Base-by-base conservation (phyloP, 1,140 invertebrate species). In the Polypedilum pembai region DNA sequence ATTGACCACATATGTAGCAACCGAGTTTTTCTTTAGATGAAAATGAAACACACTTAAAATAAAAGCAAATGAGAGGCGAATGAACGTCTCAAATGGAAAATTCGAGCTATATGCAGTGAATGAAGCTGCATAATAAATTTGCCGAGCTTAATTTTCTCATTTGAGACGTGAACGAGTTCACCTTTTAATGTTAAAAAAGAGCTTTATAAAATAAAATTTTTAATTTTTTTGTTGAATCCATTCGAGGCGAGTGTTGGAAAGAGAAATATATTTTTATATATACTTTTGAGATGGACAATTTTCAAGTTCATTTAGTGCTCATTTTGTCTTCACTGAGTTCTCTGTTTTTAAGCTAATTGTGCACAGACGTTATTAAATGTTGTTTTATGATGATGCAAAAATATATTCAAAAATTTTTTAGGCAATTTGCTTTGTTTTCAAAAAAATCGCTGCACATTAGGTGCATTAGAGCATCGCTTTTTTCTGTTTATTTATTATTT, bases 1-100 rank as follows among this genome's bases (percentile, higher is more conserved):
- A 69, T 18, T 69, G 65, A 69, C 65, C 65, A 69, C 65, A 69
- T 33, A 33, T 69, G 65, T 69, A 69, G 65, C 65, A 69, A 69
- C 65, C 65, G 20, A 33, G 5, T 33, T 33, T 3, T 33, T 3
- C 5, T 69, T 18, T 69, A 69, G 65, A 18, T 21, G 20, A 18
- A 69, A 21, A 69, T 69, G 65, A 20, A 21, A 69, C 65, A 18
- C 45, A 56, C 45, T 56, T 15, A 56, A 56, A 56, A 15, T 15
- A 56, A 56, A 56, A 56, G 8, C 41, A 3, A 15, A 56, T 56
- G 45, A 33, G 45, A 56, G 45, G 45, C 45, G 45, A 56, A 56
- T 56, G 65, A 8, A 21, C 65, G 65, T 69, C 65, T 69, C 65
- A 18, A 69, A 18, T 69, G 65, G 65, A 69, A 69, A 69, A 69